A percentile compares a stretch with the other conserved stretches of the same genome.
phyloP scores from a whole-genome alignment of 2,113 vertebrate species.

The Myotis brandtii region DNA sequence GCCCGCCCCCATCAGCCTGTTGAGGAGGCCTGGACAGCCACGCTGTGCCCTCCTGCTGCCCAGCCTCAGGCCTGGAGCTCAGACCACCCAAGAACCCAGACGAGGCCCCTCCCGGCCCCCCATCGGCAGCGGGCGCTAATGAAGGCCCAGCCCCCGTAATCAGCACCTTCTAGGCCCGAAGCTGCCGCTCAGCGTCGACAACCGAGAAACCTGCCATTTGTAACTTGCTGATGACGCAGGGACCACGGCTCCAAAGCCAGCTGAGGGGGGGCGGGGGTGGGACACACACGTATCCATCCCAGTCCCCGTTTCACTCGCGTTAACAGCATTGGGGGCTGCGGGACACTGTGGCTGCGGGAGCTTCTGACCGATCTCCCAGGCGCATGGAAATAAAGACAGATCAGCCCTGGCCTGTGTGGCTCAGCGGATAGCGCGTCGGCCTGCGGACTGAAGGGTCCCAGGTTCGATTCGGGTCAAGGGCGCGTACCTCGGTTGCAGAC shows the following conservation, averaged over 20 bases:
- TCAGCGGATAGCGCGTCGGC: too few relatives aligned
- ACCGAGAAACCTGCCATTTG: not conserved
- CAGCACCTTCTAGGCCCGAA: not conserved
- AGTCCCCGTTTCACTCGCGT: not conserved
- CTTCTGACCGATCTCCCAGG: not conserved
- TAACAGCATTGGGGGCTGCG: not conserved
- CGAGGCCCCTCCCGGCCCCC: not conserved
- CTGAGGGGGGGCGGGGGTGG: not conserved
- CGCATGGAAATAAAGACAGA: not conserved
- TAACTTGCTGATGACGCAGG: not conserved
- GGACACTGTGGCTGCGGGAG: not conserved
- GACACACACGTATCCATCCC: not conserved
- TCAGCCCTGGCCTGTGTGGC: too few relatives aligned
- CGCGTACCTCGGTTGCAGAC: accelerated
- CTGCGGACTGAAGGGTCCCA: too few relatives aligned
- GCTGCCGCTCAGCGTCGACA: not conserved
- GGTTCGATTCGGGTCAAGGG: too few relatives aligned
- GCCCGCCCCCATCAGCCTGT: not conserved
- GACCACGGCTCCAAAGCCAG: too few relatives aligned
- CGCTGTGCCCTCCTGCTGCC: not conserved
- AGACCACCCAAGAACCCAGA: slow-evolving; percentile 20
- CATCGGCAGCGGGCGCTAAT: not conserved
- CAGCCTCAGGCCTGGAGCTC: not conserved
- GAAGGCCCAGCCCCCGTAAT: not conserved
- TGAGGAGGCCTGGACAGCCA: not conserved